Evolutionary conservation across 2,113 vertebrate species (phyloP).

Genomic region (Mormoops blainvillei): DNA sequence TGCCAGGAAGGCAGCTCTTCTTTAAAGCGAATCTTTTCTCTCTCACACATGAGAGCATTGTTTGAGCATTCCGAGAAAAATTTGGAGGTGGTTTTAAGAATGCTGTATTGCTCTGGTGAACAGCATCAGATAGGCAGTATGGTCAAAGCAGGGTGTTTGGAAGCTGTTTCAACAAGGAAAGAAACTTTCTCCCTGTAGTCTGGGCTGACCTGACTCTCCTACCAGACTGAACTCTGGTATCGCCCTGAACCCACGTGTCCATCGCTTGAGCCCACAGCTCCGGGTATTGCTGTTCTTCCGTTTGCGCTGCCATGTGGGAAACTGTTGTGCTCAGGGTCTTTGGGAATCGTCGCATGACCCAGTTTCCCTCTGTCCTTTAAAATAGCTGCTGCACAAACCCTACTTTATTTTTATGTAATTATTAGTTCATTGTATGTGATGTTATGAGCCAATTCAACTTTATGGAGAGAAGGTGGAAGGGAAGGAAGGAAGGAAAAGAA

Average conservation of each 20-base stretch:
- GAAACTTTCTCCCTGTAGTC: neutral
- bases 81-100: neutral
- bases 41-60: neutral
- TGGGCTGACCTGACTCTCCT: neutral
- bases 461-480: neutral
- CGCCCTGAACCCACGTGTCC: neutral
- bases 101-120: neutral
- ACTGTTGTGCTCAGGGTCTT: neutral
- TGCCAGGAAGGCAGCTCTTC: neutral
- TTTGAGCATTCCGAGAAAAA: neutral
- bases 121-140: neutral
- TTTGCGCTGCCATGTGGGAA: accelerated
- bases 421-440: neutral
- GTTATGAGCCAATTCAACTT: neutral
- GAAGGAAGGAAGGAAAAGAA: neutral
- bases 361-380: neutral
- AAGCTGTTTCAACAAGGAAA: neutral
- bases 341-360: neutral
- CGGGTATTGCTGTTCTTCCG: neutral
- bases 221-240: neutral
- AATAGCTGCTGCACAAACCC: neutral
- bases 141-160: neutral
- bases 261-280: neutral
- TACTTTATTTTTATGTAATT: neutral
- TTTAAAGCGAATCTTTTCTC: neutral